Conservation (phyloP, 2,888 invertebrate species). For the Cyrtodaria siliqua region DNA sequence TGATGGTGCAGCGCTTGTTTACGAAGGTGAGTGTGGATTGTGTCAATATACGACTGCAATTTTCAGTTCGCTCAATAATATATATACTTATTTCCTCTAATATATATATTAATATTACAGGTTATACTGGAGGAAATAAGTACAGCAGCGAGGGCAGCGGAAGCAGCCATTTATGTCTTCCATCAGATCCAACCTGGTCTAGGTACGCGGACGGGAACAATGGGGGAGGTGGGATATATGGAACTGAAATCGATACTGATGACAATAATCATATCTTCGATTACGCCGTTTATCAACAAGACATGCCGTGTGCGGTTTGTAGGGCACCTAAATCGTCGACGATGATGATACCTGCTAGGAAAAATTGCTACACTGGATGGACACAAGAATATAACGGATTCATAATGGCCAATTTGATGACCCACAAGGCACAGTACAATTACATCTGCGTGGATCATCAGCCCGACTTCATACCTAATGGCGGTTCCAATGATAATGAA, state of each 20-base stretch:
- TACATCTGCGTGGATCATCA: conserved; percentile 14
- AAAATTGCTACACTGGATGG: conserved; percentile 24
- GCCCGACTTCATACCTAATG: conserved; percentile 24
- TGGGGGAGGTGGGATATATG: background rate
- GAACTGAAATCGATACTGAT: conserved; percentile 20
- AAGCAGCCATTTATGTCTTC: conserved; percentile 8
- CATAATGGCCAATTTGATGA: background rate
- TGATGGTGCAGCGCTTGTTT: background rate
- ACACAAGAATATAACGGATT: conserved; percentile 12
- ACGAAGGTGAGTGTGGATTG: too few relatives aligned
- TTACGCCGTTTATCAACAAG: conserved; percentile 11
- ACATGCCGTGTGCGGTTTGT: conserved; percentile 29
- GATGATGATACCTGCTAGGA: conserved; percentile 13
- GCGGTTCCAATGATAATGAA: conserved; percentile 12
- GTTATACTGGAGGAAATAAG: conserved; percentile 14
- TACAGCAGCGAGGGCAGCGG: background rate
- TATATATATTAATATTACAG: background rate
- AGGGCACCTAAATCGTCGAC: background rate
- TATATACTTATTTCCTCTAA: too few relatives aligned
- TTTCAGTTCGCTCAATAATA: background rate
- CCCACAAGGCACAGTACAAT: background rate
- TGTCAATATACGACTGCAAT: background rate
- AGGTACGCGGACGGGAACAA: conserved; percentile 1
- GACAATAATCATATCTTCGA: conserved; percentile 3
- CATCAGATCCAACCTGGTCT: conserved; percentile 10